Percentiles rank a stretch among this genome's conserved stretches.
These are phyloP conservation scores for Colinus virginianus DNA, from an alignment of 2,113 vertebrate genomes.

Conservation along the genomic window DNA sequence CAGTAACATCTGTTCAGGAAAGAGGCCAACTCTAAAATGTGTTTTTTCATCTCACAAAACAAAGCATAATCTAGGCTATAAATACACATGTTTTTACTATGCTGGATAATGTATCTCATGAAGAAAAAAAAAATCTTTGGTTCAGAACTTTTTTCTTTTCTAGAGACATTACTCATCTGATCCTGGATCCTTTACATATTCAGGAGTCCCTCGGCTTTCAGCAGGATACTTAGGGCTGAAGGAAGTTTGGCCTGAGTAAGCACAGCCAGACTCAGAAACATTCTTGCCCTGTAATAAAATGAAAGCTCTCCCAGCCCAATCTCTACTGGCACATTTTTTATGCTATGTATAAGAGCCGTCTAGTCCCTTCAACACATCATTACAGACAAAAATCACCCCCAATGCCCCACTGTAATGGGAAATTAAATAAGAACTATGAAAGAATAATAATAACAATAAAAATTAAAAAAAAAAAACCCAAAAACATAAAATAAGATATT, in stretches of 20 bases:
- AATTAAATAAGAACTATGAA: slow-evolving; percentile 70
- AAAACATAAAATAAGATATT: slow-evolving; percentile 60
- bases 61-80: slow-evolving; percentile 66
- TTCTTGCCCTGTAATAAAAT: not conserved
- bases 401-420: slow-evolving; percentile 47
- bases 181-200: slow-evolving; percentile 14
- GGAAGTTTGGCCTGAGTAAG: not conserved
- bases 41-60: slow-evolving; percentile 63
- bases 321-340: slow-evolving; percentile 43
- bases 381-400: slow-evolving; percentile 48
- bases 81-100: slow-evolving; percentile 54
- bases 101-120: slow-evolving; percentile 9
- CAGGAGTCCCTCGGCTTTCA: not conserved
- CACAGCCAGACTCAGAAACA: not conserved
- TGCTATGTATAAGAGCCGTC: not conserved
- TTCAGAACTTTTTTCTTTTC: slow-evolving; percentile 39
- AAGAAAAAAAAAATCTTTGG: slow-evolving; percentile 1
- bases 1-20: slow-evolving; percentile 71
- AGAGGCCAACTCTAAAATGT: slow-evolving; percentile 63
- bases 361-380: slow-evolving; percentile 31
- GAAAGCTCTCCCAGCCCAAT: not conserved
- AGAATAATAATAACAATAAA: slow-evolving; percentile 2
- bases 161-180: slow-evolving; percentile 45
- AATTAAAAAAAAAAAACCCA: slow-evolving; percentile 57
- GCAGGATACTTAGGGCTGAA: not conserved